Evolutionary conservation across 2,113 vertebrate genomes (phyloP).

Genomic region (Corapipo altera): DNA sequence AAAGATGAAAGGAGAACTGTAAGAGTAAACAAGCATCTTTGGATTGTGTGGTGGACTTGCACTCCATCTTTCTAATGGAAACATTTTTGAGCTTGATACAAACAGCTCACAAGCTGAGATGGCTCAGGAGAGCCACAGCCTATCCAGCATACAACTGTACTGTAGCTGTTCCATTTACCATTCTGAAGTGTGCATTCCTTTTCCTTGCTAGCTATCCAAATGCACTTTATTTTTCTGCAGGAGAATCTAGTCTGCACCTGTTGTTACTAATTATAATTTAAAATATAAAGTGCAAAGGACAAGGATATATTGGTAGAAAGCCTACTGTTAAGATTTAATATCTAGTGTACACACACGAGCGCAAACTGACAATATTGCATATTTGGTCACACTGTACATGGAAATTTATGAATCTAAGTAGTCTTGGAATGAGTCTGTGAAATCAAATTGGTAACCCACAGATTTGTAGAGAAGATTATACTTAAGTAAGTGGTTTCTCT

Average conservation of each 20-base stretch:
- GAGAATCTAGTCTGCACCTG: neutral
- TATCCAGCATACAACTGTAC: neutral
- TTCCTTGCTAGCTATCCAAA: neutral
- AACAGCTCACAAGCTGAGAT: neutral
- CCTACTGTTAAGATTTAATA: neutral
- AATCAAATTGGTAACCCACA: neutral
- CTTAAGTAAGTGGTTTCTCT: neutral
- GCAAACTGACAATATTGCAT: neutral
- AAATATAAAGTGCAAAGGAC: neutral
- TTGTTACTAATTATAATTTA: neutral
- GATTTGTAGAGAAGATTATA: neutral
- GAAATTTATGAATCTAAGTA: neutral
- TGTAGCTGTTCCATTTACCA: neutral
- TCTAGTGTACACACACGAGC: neutral
- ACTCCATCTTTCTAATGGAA: neutral
- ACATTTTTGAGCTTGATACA: neutral
- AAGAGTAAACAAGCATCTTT: neutral
- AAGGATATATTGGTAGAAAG: neutral
- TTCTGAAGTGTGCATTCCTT: neutral
- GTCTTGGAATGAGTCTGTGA: neutral
- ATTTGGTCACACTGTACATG: neutral
- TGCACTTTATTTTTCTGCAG: neutral
- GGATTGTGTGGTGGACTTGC: neutral
- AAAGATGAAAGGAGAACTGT: neutral
- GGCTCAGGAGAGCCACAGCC: neutral